These are phyloP conservation scores for Speoplatyrhinus poulsoni DNA, from an alignment of 2,113 vertebrate genomes.

Conservation along the genomic window DNA sequence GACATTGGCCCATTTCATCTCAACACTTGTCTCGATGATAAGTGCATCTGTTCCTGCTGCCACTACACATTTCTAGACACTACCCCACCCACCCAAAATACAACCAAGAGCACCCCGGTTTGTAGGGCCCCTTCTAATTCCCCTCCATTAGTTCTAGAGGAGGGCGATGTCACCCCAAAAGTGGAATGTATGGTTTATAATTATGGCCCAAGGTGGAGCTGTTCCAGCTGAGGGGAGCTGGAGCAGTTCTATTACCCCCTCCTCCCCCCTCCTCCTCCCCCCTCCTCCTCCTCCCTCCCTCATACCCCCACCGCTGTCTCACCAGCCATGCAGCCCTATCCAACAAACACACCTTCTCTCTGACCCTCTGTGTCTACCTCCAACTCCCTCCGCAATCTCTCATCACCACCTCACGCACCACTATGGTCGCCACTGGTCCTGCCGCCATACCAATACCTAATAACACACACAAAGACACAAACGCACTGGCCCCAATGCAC, in stretches of 20 bases:
- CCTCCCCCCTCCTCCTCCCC: conserved; percentile 43
- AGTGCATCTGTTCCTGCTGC: conserved; percentile 47
- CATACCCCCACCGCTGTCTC: conserved; percentile 28
- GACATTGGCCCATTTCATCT: neutral
- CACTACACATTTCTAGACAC: conserved; percentile 32
- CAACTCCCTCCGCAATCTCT: conserved; percentile 74
- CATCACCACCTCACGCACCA: conserved; percentile 59
- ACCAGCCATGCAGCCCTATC: conserved; percentile 38
- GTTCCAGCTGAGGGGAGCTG: conserved; percentile 73
- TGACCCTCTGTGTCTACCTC: conserved; percentile 70
- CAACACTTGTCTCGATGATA: conserved; percentile 12
- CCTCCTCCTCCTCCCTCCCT: conserved; percentile 27
- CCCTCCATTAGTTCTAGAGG: conserved; percentile 71
- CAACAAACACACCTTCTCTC: conserved; percentile 8
- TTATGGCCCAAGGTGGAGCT: conserved; percentile 75
- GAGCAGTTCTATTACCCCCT: conserved; percentile 69
- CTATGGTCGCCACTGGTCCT: conserved; percentile 49
- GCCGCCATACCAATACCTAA: conserved; percentile 25
- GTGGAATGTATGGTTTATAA: conserved; percentile 83
- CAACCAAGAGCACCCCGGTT: conserved; percentile 33
- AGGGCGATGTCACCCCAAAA: conserved; percentile 78
- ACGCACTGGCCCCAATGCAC: conserved; percentile 5
- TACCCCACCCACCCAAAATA: conserved; percentile 45
- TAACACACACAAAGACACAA: conserved; percentile 21
- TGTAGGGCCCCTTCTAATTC: conserved; percentile 73